A percentile compares a stretch with the other conserved stretches of the same genome.
phyloP scores from a whole-genome alignment of 2,888 invertebrate genomes.

The Acleris laterana region DNA sequence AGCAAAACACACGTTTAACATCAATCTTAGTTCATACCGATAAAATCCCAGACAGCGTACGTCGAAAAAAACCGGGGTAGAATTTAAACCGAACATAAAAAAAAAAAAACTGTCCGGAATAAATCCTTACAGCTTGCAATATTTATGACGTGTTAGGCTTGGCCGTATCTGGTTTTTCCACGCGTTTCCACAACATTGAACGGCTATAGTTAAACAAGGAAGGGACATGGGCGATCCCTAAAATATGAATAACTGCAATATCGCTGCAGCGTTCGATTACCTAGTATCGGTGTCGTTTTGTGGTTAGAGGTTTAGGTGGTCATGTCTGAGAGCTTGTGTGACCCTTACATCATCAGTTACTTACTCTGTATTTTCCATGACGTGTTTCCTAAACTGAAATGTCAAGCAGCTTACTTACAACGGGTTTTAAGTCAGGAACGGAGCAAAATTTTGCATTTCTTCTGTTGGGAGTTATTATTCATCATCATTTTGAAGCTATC shows the following conservation, averaged over 20 bases:
- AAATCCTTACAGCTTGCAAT: slow-evolving; percentile 62
- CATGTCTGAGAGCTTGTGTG: too few species aligned
- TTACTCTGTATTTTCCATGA: too few species aligned
- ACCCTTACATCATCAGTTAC: too few species aligned
- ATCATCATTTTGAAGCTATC: too few species aligned
- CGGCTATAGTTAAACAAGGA: slow-evolving; percentile 61
- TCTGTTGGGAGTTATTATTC: too few species aligned
- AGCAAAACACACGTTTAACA: too few species aligned
- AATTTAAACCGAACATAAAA: slow-evolving; percentile 38
- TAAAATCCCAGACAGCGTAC: background rate
- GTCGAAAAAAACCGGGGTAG: background rate
- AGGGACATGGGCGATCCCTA: slow-evolving; percentile 61
- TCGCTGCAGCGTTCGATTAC: slow-evolving; percentile 4
- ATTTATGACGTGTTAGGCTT: slow-evolving; percentile 70
- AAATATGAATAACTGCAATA: slow-evolving; percentile 45
- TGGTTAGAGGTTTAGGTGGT: background rate
- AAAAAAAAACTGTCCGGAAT: slow-evolving; percentile 57
- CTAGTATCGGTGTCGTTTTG: background rate
- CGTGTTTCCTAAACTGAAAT: too few species aligned
- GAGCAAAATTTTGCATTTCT: too few species aligned
- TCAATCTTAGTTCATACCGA: background rate
- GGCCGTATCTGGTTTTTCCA: slow-evolving; percentile 71
- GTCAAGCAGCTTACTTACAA: too few species aligned
- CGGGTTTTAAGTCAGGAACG: too few species aligned
- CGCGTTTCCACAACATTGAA: slow-evolving; percentile 77